Evolutionary conservation across 1,140 invertebrate genomes (phyloP).

Genomic region (Euborellia annulipes): DNA sequence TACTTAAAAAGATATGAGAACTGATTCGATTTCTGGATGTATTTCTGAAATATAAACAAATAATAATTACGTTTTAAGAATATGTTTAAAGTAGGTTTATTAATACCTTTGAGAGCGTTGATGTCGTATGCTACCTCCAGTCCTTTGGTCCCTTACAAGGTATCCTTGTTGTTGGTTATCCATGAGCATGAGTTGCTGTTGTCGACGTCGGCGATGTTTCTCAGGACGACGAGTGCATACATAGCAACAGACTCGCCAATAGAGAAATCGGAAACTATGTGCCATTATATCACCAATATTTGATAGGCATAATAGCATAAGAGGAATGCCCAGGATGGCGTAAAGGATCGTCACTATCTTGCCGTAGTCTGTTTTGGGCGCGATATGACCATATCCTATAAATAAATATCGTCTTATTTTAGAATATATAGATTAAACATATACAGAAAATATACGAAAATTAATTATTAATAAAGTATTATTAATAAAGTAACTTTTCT

Average conservation of each 20-base stretch:
- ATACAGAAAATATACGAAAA: too few species aligned
- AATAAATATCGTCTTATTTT: not conserved
- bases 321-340: slow-evolving; percentile 84
- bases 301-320: slow-evolving; percentile 85
- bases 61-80: too few species aligned
- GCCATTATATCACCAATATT: slow-evolving; percentile 96
- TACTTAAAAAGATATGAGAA: too few species aligned
- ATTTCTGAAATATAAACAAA: too few species aligned
- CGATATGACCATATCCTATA: slow-evolving; percentile 88
- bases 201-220: slow-evolving; percentile 27
- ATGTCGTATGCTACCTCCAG: slow-evolving; percentile 13
- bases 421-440: too few species aligned
- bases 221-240: slow-evolving; percentile 66
- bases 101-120: not conserved
- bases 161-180: slow-evolving; percentile 4
- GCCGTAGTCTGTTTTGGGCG: slow-evolving; percentile 79
- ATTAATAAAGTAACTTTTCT: too few species aligned
- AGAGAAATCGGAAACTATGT: slow-evolving; percentile 79
- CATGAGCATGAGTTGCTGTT: slow-evolving; percentile 7
- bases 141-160: slow-evolving; percentile 16
- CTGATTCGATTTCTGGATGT: too few species aligned
- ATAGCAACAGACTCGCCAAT: slow-evolving; percentile 81
- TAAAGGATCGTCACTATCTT: slow-evolving; percentile 92
- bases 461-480: too few species aligned
- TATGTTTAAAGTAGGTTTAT: too few species aligned